A percentile compares a stretch with the other conserved stretches of the same genome.
phyloP scores from a whole-genome alignment of 2,888 invertebrate species.

The Syritta pipiens region DNA sequence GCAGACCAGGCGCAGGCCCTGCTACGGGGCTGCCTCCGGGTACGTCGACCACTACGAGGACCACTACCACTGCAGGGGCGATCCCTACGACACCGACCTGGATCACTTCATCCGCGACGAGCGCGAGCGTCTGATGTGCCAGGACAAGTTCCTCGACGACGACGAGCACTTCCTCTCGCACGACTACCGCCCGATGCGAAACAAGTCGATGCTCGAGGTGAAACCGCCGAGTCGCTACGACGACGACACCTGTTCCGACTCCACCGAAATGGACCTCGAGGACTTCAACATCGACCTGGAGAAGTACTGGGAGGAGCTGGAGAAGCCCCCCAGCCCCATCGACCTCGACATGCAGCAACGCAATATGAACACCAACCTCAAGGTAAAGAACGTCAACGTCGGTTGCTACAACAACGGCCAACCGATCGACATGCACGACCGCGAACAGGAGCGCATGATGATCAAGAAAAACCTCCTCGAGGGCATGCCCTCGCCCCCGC shows the following conservation, averaged over 20 bases:
- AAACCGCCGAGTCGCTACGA: slow-evolving; percentile 77
- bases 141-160: slow-evolving; percentile 78
- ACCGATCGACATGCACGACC: slow-evolving; percentile 77
- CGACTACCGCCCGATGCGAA: slow-evolving; percentile 73
- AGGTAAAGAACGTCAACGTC: slow-evolving; percentile 78
- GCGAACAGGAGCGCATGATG: slow-evolving; percentile 78
- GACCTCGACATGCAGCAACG: slow-evolving; percentile 78
- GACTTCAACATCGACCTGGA: slow-evolving; percentile 79
- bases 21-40: slow-evolving; percentile 71
- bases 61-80: slow-evolving; percentile 75
- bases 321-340: slow-evolving; percentile 78
- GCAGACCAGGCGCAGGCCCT: slow-evolving; percentile 71
- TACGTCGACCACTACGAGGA: slow-evolving; percentile 77
- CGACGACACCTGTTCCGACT: slow-evolving; percentile 78
- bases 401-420: slow-evolving; percentile 78
- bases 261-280: slow-evolving; percentile 78
- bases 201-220: slow-evolving; percentile 78
- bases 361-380: slow-evolving; percentile 78
- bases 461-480: slow-evolving; percentile 78
- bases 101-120: slow-evolving; percentile 78
- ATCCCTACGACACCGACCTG: slow-evolving; percentile 76
- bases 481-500: slow-evolving; percentile 79
- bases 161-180: slow-evolving; percentile 76
- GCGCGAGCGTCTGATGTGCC: slow-evolving; percentile 76
- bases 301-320: slow-evolving; percentile 79